Conservation (phyloP, 2,113 vertebrate genomes). For the Sialia sialis region DNA sequence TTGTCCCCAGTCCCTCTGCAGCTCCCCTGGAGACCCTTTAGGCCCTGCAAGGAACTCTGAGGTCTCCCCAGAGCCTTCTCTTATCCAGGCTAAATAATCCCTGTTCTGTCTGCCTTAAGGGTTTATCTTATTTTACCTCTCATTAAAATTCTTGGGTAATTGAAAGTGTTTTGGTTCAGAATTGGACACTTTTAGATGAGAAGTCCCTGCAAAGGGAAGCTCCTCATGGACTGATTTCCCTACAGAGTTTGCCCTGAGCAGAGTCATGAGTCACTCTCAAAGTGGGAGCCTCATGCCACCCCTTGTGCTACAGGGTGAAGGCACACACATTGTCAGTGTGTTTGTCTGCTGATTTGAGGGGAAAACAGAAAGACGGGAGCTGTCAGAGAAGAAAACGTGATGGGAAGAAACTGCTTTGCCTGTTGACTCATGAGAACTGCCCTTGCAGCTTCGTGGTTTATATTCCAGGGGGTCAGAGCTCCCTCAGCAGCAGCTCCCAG, state of each 20-base stretch:
- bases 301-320: background rate
- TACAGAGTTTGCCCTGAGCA: background rate
- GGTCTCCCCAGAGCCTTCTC: accelerated
- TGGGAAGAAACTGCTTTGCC: background rate
- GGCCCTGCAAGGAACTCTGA: accelerated
- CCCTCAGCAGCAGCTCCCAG: background rate
- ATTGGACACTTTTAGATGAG: background rate
- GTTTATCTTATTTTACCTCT: background rate
- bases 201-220: background rate
- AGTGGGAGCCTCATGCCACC: background rate
- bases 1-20: background rate
- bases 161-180: background rate
- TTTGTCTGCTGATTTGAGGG: background rate
- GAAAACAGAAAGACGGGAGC: background rate
- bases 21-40: background rate
- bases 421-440: background rate
- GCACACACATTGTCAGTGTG: background rate
- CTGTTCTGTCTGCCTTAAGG: background rate
- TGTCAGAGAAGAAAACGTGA: accelerated
- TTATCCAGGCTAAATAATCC: background rate
- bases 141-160: background rate
- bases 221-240: background rate
- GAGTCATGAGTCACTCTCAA: background rate
- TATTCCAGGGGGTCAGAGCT: background rate
- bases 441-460: background rate